Evolutionary conservation across 2,797 vertebrate species (phyloP).

Genomic region (Sebastes aleutianus): DNA sequence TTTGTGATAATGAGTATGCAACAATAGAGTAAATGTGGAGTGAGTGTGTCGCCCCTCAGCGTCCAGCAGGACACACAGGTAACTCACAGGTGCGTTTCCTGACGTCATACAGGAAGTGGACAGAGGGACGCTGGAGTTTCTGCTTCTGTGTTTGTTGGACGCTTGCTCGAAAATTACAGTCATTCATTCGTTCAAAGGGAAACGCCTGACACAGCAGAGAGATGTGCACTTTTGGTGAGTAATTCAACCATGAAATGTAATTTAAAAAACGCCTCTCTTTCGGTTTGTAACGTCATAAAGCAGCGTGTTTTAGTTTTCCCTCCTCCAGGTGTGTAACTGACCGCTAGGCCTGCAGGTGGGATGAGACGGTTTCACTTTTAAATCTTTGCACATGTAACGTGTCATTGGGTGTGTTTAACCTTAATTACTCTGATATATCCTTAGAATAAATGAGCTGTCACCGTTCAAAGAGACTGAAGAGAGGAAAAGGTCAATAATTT

Average conservation of each 20-base stretch:
- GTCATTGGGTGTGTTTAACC: no score
- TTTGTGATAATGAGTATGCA: no score
- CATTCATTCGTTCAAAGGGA: neutral
- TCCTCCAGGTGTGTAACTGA: neutral
- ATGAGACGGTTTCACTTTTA: neutral
- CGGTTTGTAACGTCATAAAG: neutral
- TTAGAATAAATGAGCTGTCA: neutral
- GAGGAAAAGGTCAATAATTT: neutral
- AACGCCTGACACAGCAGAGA: neutral
- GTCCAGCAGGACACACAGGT: slow-evolving; percentile 36
- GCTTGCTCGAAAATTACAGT: neutral
- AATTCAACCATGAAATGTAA: rapidly evolving
- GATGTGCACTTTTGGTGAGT: slow-evolving; percentile 77
- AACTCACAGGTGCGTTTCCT: slow-evolving; percentile 67
- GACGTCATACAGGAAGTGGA: slow-evolving; percentile 72
- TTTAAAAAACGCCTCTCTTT: rapidly evolving
- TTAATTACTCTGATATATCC: neutral
- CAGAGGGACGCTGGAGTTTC: neutral
- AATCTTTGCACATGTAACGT: neutral
- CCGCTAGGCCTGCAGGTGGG: slow-evolving; percentile 21
- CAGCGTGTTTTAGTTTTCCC: neutral
- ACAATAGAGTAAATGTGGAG: no score
- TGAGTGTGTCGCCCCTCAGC: slow-evolving; percentile 12
- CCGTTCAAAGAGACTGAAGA: neutral
- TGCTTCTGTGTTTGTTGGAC: neutral